Percentiles rank a stretch among this genome's conserved stretches.
Evolutionary conservation across 2,888 invertebrate species (phyloP).

Genomic region (Pristionchus arcanus): DNA sequence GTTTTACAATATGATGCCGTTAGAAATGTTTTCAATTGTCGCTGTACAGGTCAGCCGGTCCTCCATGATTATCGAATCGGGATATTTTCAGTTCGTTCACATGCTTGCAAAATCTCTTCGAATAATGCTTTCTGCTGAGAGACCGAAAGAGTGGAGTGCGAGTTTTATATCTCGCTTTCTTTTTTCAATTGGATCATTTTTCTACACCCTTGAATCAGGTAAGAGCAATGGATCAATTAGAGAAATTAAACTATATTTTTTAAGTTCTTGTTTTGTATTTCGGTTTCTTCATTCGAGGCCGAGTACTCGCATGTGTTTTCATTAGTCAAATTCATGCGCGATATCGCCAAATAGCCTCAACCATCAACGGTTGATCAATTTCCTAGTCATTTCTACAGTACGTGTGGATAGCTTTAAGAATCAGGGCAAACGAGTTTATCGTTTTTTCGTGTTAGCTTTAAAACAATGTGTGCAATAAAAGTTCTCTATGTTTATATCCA

Average conservation of each 20-base stretch:
- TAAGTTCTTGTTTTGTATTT: not conserved
- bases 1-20: not conserved
- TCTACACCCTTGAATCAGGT: constrained; percentile 23
- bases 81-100: constrained; percentile 6
- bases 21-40: not conserved
- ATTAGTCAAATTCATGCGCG: not conserved
- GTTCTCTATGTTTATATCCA: not conserved
- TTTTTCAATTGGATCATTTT: not conserved
- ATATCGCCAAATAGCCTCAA: not conserved
- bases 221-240: not conserved
- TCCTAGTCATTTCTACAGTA: not conserved
- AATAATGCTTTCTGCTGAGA: not conserved
- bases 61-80: not conserved
- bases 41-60: not conserved
- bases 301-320: not conserved
- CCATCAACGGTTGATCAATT: not conserved
- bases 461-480: constrained; percentile 32
- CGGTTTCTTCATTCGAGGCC: constrained; percentile 6
- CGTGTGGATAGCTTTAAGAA: constrained; percentile 20
- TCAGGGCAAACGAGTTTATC: not conserved
- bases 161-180: not conserved
- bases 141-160: not conserved
- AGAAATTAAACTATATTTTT: not conserved
- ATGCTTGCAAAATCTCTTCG: constrained; percentile 1
- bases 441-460: constrained; percentile 28